Evolutionary conservation across 2,888 invertebrate genomes (phyloP).

Genomic region (Lomographa bimaculata): DNA sequence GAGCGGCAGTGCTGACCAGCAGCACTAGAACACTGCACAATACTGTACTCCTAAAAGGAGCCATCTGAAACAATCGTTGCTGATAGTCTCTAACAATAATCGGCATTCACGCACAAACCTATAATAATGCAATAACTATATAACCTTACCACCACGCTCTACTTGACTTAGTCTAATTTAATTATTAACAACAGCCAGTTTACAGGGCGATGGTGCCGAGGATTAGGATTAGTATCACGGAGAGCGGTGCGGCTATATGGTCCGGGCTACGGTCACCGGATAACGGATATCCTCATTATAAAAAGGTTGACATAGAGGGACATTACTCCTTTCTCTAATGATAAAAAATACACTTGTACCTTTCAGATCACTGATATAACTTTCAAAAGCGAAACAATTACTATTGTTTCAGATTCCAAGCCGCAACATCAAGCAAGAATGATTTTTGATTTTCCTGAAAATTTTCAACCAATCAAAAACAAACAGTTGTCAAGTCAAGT

Average conservation of each 20-base stretch:
- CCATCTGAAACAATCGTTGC: slow-evolving; percentile 63
- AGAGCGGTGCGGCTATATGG: slow-evolving; percentile 9
- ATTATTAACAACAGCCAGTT: slow-evolving; percentile 44
- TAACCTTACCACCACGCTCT: slow-evolving; percentile 24
- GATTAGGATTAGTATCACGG: neutral
- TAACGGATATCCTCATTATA: slow-evolving; percentile 73
- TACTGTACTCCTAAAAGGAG: slow-evolving; percentile 55
- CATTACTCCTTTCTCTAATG: neutral
- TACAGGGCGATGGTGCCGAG: slow-evolving; percentile 1
- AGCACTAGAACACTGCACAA: slow-evolving; percentile 57
- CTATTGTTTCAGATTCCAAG: no score
- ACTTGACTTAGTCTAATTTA: slow-evolving; percentile 45
- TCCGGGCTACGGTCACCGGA: slow-evolving; percentile 52
- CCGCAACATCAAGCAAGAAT: slow-evolving; percentile 28
- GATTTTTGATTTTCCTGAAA: slow-evolving; percentile 56
- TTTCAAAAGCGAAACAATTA: no score
- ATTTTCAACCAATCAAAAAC: slow-evolving; percentile 75
- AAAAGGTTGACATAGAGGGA: slow-evolving; percentile 19
- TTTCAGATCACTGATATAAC: neutral
- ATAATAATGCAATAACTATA: slow-evolving; percentile 6
- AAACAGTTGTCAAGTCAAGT: slow-evolving; percentile 69
- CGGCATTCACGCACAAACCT: slow-evolving; percentile 1
- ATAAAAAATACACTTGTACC: neutral
- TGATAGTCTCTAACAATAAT: neutral
- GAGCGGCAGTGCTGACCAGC: slow-evolving; percentile 41